Conservation (phyloP, 2,888 invertebrate genomes). For the Cosmia pyralina region DNA sequence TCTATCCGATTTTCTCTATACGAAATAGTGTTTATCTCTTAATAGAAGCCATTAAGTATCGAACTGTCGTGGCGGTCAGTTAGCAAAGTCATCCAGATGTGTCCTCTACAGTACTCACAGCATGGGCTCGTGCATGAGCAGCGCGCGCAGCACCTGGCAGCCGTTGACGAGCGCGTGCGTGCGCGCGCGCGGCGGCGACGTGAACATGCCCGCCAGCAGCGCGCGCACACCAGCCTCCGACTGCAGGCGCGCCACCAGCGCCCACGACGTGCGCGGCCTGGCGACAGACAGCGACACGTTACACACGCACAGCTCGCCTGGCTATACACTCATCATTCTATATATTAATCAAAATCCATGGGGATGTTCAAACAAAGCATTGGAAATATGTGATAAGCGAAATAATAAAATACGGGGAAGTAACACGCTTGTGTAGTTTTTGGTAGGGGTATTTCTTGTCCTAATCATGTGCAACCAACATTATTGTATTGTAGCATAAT, state of each 20-base stretch:
- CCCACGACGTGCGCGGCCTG: slow-evolving; percentile 65
- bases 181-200: slow-evolving; percentile 80
- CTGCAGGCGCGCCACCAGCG: slow-evolving; percentile 67
- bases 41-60: neutral
- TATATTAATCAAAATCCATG: neutral
- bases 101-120: slow-evolving; percentile 31
- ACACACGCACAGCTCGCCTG: neutral
- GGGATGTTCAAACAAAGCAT: neutral
- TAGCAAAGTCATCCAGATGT: neutral
- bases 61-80: neutral
- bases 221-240: slow-evolving; percentile 69
- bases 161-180: slow-evolving; percentile 64
- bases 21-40: neutral
- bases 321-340: neutral
- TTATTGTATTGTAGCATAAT: too few relatives aligned
- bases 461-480: too few relatives aligned
- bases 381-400: neutral
- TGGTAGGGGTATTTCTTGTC: too few relatives aligned
- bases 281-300: neutral
- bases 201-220: slow-evolving; percentile 93
- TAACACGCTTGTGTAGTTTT: neutral
- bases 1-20: neutral
- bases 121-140: slow-evolving; percentile 60
- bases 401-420: neutral
- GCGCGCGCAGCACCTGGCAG: slow-evolving; percentile 67